Percentiles rank a stretch among this genome's conserved stretches.
Evolutionary conservation across 1,140 invertebrate genomes (phyloP).

Genomic region (Drosophila oshimai): DNA sequence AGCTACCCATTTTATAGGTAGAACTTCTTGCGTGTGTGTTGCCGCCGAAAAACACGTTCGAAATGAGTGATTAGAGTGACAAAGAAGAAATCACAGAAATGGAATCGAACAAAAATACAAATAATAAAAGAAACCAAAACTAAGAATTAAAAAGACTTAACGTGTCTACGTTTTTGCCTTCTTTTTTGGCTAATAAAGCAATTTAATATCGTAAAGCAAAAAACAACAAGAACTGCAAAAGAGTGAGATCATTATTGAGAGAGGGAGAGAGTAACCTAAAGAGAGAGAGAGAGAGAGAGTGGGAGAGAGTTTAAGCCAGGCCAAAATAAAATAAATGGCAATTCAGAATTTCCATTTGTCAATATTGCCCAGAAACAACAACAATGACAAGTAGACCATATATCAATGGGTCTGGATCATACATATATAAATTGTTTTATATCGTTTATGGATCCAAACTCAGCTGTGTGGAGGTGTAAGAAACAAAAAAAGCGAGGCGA

Average conservation of each 20-base stretch:
- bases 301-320: conserved; percentile 46
- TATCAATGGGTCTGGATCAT: conserved; percentile 19
- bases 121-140: conserved; percentile 7
- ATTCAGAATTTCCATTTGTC: conserved; percentile 33
- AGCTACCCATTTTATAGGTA: conserved; percentile 24
- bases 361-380: conserved; percentile 46
- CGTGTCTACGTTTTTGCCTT: conserved; percentile 24
- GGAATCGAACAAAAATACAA: conserved; percentile 43
- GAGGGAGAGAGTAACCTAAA: background rate
- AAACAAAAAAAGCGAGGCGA: background rate
- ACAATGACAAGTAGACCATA: conserved; percentile 33
- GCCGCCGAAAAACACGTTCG: conserved; percentile 58
- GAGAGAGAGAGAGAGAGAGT: background rate
- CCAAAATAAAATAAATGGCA: conserved; percentile 40
- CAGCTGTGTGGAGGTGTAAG: conserved; percentile 62
- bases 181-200: conserved; percentile 77
- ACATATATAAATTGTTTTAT: conserved; percentile 32
- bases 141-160: conserved; percentile 57
- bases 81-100: conserved; percentile 43
- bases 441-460: conserved; percentile 18
- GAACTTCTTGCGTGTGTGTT: conserved; percentile 57
- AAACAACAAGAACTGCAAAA: conserved; percentile 39
- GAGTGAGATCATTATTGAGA: conserved; percentile 63
- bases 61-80: conserved; percentile 48
- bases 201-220: conserved; percentile 72